Evolutionary conservation across 2,797 vertebrate genomes (phyloP), one percentile per base, ranked within the genome.

Genomic region (Yasuhikotakia modesta): DNA sequence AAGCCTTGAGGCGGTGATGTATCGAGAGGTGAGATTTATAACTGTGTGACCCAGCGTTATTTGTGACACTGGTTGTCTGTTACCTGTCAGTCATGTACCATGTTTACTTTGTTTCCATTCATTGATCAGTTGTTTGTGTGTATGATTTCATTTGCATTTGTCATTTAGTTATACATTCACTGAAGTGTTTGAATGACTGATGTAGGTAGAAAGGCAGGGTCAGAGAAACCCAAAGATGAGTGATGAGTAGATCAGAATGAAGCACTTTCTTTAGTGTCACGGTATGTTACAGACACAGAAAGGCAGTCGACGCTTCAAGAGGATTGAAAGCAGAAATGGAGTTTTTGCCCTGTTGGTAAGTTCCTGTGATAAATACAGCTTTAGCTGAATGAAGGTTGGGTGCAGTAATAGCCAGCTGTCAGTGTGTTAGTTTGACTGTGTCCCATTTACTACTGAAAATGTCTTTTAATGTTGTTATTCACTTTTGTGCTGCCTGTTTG

Each of bases 321-420:
- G 94, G 93, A 94, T 95, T 92, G 94, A 95, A 86, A 94, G 94
- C 93, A 94, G 93, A 92, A 95, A 95, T 45, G 93, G 94, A 92
- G 93, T 95, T 90, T 95, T 95, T 94, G 92, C 92, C 32, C 85
- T 95, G 85, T 91, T 94, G 93, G 94, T 95, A 92, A 94, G 93
- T 94, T 80, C 27, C 45, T 63, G 24, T 68, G 1, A 39, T 50
- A 17, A 70, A 69, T 60, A 7, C 3, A 45, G 67, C 55, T 45
- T 50, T 32, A 19, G 52, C 52, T 16, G 32, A 63, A 35, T n/a
- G 16, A 61, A 7, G 17, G 10, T 19, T 63, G 27, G 30, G 14
- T 8, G 58, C 13, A 17, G 27, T 7, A n/a, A 11, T 2, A 39
- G 60, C 22, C 61, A 61, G 75, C 14, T 32, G 50, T 68, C 19